Percentiles rank a stretch among this genome's conserved stretches.
Evolutionary conservation across 2,113 vertebrate genomes (phyloP).

Genomic region (Glaucidium brasilianum): DNA sequence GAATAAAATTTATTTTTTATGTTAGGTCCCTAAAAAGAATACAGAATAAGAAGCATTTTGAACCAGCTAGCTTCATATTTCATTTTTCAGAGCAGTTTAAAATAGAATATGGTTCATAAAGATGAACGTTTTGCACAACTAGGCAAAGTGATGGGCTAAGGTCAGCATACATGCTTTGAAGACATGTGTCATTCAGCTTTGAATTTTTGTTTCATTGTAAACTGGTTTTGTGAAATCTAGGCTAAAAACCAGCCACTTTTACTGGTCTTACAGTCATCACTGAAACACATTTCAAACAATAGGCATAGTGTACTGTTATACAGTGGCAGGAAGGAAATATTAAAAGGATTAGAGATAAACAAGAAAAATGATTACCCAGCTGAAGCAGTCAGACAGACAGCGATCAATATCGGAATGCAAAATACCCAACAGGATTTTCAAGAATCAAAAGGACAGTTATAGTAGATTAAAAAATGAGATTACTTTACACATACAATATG

Average conservation of each 20-base stretch:
- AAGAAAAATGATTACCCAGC: slow-evolving; percentile 73
- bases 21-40: neutral
- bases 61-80: neutral
- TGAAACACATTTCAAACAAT: slow-evolving; percentile 49
- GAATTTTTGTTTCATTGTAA: neutral
- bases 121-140: neutral
- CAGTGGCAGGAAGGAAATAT: slow-evolving; percentile 69
- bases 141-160: neutral
- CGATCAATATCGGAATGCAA: slow-evolving; percentile 64
- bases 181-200: neutral
- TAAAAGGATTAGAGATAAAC: slow-evolving; percentile 70
- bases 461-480: slow-evolving; percentile 69
- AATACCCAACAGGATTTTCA: slow-evolving; percentile 61
- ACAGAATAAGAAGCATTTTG: neutral
- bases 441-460: slow-evolving; percentile 63
- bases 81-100: neutral
- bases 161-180: neutral
- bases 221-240: neutral
- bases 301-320: slow-evolving; percentile 28
- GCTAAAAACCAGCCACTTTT: slow-evolving; percentile 16
- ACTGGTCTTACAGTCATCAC: neutral
- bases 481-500: slow-evolving; percentile 37
- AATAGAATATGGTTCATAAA: neutral
- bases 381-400: slow-evolving; percentile 66
- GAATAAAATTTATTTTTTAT: neutral